A percentile compares a stretch with the other conserved stretches of the same genome.
phyloP scores from a whole-genome alignment of 30 jellyfish, hydroid and myxozoan species.

The Chironex yamaguchii region DNA sequence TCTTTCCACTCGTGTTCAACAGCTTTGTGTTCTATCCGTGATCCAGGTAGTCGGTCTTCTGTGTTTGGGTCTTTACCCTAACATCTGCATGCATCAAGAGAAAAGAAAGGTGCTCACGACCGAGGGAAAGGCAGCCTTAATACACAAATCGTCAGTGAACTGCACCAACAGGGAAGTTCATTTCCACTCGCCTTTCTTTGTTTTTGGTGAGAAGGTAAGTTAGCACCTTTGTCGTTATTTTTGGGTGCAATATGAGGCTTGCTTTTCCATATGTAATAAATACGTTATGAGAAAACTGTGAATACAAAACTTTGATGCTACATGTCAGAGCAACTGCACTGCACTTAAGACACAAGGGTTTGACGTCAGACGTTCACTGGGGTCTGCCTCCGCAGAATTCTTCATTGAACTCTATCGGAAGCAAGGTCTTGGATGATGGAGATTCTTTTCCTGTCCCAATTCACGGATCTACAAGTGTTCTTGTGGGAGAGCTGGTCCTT shows the following conservation, averaged over 20 bases:
- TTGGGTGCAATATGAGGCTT: neutral
- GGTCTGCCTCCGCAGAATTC: no score
- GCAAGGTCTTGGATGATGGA: no score
- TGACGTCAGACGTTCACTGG: no score
- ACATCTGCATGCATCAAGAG: constrained; percentile 93
- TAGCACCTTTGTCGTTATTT: no score
- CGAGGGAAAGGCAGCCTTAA: constrained; percentile 91
- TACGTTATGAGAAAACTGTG: no score
- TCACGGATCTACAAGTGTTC: neutral
- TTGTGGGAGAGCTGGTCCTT: neutral
- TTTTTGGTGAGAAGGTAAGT: constrained; percentile 95
- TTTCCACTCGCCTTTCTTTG: constrained; percentile 92
- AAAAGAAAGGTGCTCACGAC: constrained; percentile 94
- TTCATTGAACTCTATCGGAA: no score
- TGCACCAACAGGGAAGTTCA: constrained; percentile 86
- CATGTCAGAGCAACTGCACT: no score
- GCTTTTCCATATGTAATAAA: no score
- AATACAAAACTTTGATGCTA: no score
- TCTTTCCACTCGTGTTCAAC: no score
- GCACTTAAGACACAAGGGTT: no score
- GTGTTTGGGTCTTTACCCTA: constrained; percentile 94
- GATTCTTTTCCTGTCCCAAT: neutral
- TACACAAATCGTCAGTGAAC: constrained; percentile 95
- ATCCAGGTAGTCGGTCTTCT: constrained; percentile 88
- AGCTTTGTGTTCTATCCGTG: no score